Evolutionary conservation across 2,113 vertebrate genomes (phyloP).

Genomic region (Emydura subglobosa): DNA sequence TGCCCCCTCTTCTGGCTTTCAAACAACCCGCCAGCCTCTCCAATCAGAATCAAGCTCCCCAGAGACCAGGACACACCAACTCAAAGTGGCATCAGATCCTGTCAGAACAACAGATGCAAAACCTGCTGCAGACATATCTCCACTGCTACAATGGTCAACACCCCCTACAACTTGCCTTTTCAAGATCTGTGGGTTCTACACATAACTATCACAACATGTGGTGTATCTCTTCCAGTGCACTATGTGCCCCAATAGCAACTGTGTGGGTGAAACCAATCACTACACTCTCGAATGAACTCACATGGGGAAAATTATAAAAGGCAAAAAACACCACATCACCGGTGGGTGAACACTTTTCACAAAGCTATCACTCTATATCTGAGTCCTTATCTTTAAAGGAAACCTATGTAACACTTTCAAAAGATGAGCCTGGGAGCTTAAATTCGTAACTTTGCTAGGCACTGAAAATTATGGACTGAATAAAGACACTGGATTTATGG

Average conservation of each 20-base stretch:
- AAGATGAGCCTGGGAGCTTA: not conserved
- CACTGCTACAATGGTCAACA: not conserved
- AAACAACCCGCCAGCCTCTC: not conserved
- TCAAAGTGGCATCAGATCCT: not conserved
- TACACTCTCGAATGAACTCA: not conserved
- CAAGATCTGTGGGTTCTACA: not conserved
- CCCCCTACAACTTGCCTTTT: not conserved
- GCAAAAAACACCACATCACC: not conserved
- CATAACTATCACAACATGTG: not conserved
- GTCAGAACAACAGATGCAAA: not conserved
- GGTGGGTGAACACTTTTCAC: not conserved
- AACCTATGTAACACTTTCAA: not conserved
- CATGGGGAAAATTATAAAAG: not conserved
- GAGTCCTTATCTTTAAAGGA: not conserved
- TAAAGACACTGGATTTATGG: not conserved
- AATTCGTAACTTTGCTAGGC: not conserved
- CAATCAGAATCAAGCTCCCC: not conserved
- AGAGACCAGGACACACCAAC: not conserved
- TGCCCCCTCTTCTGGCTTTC: not conserved
- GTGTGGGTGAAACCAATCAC: not conserved
- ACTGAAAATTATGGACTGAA: not conserved
- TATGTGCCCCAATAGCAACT: not conserved
- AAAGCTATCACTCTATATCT: not conserved
- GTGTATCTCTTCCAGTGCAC: not conserved
- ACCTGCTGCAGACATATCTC: not conserved